Conservation (phyloP, 2,113 vertebrate species). For the Neogobius melanostomus region DNA sequence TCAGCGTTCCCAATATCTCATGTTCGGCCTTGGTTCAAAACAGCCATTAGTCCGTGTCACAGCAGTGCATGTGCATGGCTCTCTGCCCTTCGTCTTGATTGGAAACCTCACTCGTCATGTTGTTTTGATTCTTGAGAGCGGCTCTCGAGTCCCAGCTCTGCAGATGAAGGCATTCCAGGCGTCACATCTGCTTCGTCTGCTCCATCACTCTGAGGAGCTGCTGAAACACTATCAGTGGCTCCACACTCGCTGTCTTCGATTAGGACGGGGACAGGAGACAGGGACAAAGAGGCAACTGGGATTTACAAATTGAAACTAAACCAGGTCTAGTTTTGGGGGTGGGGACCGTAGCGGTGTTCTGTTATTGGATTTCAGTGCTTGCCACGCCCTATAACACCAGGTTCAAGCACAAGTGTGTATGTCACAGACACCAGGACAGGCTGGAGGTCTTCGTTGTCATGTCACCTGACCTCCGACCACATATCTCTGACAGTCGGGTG, state of each 20-base stretch:
- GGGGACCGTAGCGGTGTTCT: too few species aligned
- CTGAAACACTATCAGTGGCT: not conserved
- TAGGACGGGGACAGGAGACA: not conserved
- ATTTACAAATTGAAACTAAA: too few species aligned
- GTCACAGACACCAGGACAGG: too few species aligned
- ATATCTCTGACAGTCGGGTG: too few species aligned
- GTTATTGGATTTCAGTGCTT: too few species aligned
- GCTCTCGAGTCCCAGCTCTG: not conserved
- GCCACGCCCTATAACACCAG: too few species aligned
- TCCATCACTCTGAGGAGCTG: not conserved
- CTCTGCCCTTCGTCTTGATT: not conserved
- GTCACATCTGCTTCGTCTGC: constrained; percentile 3
- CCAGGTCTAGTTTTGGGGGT: too few species aligned
- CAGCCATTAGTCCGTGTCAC: not conserved
- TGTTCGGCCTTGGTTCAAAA: not conserved
- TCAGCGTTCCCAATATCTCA: not conserved
- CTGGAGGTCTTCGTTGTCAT: too few species aligned
- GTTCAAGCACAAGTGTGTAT: too few species aligned
- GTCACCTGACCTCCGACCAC: too few species aligned
- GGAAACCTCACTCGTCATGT: constrained; percentile 1
- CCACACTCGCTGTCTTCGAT: not conserved
- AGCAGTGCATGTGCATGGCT: not conserved
- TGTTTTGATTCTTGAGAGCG: constrained; percentile 15
- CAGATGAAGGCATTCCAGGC: constrained; percentile 2
- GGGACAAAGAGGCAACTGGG: not conserved